These are phyloP conservation scores for Callithrix jacchus DNA, from an alignment of 2,113 vertebrate genomes.

Conservation along the genomic window DNA sequence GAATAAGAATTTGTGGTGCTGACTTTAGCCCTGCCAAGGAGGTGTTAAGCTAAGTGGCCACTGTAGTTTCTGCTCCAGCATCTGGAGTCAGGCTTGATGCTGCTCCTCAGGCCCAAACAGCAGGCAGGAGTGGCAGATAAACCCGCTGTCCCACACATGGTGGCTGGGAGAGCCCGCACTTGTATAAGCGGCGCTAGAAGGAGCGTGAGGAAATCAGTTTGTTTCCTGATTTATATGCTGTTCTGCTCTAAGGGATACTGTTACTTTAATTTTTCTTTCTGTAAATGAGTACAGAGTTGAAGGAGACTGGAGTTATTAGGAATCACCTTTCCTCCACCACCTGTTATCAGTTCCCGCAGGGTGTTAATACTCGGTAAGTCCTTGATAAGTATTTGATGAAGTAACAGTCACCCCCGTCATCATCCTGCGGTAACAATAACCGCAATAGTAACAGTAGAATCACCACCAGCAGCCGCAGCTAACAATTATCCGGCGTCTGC, in stretches of 20 bases:
- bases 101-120: not conserved
- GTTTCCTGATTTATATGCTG: not conserved
- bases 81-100: not conserved
- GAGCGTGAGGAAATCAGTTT: not conserved
- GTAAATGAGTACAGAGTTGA: not conserved
- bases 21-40: conserved; percentile 31
- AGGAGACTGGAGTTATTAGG: not conserved
- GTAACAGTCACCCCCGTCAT: not conserved
- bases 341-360: not conserved
- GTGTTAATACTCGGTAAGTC: not conserved
- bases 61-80: not conserved
- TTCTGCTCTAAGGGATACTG: not conserved
- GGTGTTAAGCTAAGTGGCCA: conserved; percentile 32
- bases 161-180: not conserved
- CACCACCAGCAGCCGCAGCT: not conserved
- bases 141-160: not conserved
- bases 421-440: not conserved
- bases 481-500: not conserved
- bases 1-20: conserved; percentile 23
- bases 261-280: not conserved
- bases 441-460: not conserved
- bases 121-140: not conserved
- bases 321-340: not conserved
- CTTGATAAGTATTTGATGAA: not conserved
- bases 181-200: too few species aligned